phyloP scores from a whole-genome alignment of 2,888 invertebrate genomes.

The Drosophila greeni region DNA sequence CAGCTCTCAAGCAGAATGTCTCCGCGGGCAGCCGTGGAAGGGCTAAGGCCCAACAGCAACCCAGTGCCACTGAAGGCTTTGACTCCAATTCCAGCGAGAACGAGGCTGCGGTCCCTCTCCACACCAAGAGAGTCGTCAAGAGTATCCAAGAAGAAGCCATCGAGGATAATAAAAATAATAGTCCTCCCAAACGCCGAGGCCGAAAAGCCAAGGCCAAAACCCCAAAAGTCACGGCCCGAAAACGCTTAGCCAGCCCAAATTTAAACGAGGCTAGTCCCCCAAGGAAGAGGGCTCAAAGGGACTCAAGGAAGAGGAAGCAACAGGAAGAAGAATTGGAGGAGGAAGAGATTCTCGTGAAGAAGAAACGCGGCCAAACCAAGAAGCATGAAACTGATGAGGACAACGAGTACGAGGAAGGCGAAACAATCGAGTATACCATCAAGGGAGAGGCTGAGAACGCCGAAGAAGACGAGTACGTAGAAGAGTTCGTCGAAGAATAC shows the following conservation, averaged over 20 bases:
- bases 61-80: neutral
- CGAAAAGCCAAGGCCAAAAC: neutral
- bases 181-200: neutral
- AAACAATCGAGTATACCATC: neutral
- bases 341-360: neutral
- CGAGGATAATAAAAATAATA: neutral
- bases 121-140: neutral
- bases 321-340: no score
- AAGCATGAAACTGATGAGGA: neutral
- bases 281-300: neutral
- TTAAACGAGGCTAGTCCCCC: neutral
- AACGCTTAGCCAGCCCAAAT: neutral
- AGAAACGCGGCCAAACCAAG: neutral
- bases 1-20: neutral
- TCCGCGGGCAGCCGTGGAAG: neutral
- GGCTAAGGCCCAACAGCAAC: neutral
- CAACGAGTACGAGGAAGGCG: neutral
- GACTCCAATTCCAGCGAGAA: slow-evolving; percentile 21
- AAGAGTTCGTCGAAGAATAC: neutral
- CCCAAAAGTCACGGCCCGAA: neutral
- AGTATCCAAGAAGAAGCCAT: neutral
- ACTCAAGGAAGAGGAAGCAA: neutral
- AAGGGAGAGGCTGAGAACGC: slow-evolving; percentile 1
- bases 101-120: no score
- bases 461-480: neutral